These are phyloP conservation scores for Celastrina argiolus DNA, from an alignment of 2,888 invertebrate genomes.

Conservation along the genomic window DNA sequence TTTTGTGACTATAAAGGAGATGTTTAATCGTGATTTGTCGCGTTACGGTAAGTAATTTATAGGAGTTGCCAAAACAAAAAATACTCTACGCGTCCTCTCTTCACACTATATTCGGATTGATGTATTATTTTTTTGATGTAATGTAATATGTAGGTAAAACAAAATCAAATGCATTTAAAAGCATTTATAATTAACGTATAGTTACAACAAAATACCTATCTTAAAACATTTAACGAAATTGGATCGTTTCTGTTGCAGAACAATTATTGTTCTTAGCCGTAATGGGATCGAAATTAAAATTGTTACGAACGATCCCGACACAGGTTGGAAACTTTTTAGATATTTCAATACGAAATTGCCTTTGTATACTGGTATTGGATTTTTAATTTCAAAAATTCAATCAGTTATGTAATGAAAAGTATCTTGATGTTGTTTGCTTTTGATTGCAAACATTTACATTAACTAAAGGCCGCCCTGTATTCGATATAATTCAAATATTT, in stretches of 20 bases:
- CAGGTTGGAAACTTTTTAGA: constrained; percentile 12
- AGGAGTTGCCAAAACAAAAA: too few species aligned
- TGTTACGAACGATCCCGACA: constrained; percentile 13
- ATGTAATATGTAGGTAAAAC: too few species aligned
- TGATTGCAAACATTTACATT: background rate
- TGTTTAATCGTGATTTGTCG: too few species aligned
- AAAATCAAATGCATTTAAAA: background rate
- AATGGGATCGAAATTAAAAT: constrained; percentile 15
- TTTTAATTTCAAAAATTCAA: constrained; percentile 2
- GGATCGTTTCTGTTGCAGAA: constrained; percentile 12
- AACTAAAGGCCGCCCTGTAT: too few species aligned
- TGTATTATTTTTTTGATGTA: too few species aligned
- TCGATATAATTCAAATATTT: too few species aligned
- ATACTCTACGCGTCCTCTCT: too few species aligned
- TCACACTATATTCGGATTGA: too few species aligned
- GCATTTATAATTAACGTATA: background rate
- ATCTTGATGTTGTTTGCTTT: constrained; percentile 1
- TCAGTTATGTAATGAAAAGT: background rate
- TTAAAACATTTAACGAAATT: constrained; percentile 1
- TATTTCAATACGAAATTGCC: constrained; percentile 16
- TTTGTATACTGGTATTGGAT: background rate
- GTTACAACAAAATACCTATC: background rate
- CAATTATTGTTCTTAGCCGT: background rate
- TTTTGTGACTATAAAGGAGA: too few species aligned
- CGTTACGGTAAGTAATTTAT: too few species aligned